Base-by-base conservation (phyloP, 2,113 vertebrate species). In the Xiphias gladius region DNA sequence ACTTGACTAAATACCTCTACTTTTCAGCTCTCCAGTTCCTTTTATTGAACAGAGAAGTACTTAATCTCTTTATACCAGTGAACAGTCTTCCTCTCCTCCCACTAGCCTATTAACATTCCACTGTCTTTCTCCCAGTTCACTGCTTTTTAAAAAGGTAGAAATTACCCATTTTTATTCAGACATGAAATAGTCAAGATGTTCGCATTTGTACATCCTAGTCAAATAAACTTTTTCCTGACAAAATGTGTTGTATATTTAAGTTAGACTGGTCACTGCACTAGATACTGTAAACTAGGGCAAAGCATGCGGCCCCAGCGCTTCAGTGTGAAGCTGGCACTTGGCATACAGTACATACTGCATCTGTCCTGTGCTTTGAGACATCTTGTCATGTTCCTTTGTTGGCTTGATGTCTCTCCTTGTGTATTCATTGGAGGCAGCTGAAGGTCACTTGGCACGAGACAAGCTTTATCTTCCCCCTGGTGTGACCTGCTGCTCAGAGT, bases 401-500 rank as follows among this genome's bases (percentile, higher is more conserved):
- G 20, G 24, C 70, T 78, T 50, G 5, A 82, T 57, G 77, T 67
- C 68, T 74, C 68, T 84, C 50, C 68, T 79, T 19, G 43, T 87
- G 75, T 78, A 73, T 84, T 92, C 83, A 80, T 86, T 92, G 90
- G 58, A 80, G 14, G 54, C 59, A 84, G 46, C 57, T 74, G 67
- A 85, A 82, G 84, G 89, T 90, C 57, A 52, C 46, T 57, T 50
- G 24, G 32, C 46, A 26, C 4, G 32, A 86, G 65, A 61, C 37
- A 61, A 72, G 77, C 64, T 68, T 78, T 85, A 67, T 79, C 75
- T 62, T 65, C 55, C 28, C 69, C 62, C 50, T 80, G 75, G 61
- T 28, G 41, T 14, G 50, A 39, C 37, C 20, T 46, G 22, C 46
- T 17, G 70, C 54, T 68, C 4, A 1, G 26, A 22, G 43, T 28